These are phyloP conservation scores for Drosophila pseudotalamancana DNA, from an alignment of 2,888 invertebrate species.

Conservation along the genomic window DNA sequence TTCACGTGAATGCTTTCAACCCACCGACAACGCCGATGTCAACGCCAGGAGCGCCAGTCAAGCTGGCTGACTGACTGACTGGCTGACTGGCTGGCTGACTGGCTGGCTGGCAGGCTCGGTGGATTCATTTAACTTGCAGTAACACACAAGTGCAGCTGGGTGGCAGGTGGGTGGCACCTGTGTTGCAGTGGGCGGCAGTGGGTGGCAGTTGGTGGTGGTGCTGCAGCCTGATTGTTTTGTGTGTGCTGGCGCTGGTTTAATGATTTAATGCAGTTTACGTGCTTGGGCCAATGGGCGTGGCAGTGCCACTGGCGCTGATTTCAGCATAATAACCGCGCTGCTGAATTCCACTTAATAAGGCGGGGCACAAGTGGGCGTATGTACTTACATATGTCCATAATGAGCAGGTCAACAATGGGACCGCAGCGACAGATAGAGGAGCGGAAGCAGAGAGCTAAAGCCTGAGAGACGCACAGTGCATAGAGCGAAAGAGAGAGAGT, in stretches of 20 bases:
- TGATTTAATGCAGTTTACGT: constrained; percentile 70
- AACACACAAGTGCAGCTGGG: constrained; percentile 18
- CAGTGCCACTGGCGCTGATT: constrained; percentile 55
- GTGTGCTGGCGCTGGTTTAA: constrained; percentile 47
- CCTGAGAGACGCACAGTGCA: background rate
- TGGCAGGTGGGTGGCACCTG: constrained; percentile 6
- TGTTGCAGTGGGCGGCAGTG: constrained; percentile 1
- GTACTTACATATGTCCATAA: constrained; percentile 48
- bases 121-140: constrained; percentile 38
- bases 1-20: constrained; percentile 53
- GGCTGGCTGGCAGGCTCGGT: no score
- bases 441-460: constrained; percentile 14
- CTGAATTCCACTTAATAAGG: constrained; percentile 61
- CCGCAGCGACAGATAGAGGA: constrained; percentile 47
- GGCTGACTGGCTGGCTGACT: constrained; percentile 3
- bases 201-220: constrained; percentile 1
- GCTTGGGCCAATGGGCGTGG: constrained; percentile 67
- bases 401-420: constrained; percentile 63
- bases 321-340: constrained; percentile 64
- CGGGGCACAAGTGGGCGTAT: constrained; percentile 33
- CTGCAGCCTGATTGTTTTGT: constrained; percentile 7
- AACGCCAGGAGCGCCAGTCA: constrained; percentile 30
- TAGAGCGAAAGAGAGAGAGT: background rate
- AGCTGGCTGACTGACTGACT: constrained; percentile 1
- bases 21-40: constrained; percentile 31